Evolutionary conservation across 2,113 vertebrate species (phyloP).

Genomic region (Grus americana): DNA sequence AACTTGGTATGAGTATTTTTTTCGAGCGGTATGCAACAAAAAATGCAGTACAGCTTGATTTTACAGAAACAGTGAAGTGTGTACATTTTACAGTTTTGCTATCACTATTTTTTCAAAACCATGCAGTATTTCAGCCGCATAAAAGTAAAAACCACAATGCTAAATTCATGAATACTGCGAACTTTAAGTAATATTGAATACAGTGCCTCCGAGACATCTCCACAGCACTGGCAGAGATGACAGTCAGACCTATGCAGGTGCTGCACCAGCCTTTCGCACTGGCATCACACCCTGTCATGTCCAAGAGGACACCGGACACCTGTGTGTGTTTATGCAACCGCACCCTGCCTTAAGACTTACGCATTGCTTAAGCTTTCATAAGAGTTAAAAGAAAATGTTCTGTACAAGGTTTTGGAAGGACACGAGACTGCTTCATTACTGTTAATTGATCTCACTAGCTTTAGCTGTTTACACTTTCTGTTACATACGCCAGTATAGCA

Average conservation of each 20-base stretch:
- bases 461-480: background rate
- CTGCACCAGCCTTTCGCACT: background rate
- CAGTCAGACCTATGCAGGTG: background rate
- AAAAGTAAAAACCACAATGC: background rate
- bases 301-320: background rate
- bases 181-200: background rate
- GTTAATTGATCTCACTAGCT: background rate
- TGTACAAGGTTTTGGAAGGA: background rate
- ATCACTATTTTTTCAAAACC: background rate
- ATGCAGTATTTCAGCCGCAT: background rate
- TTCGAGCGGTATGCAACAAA: background rate
- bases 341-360: background rate
- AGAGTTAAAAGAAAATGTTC: background rate
- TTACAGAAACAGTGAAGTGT: background rate
- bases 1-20: background rate
- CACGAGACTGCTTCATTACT: background rate
- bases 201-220: background rate
- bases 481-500: background rate
- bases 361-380: background rate
- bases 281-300: background rate
- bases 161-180: background rate
- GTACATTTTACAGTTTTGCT: background rate
- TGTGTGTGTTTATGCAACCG: background rate
- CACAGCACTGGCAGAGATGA: rapidly evolving
- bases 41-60: background rate